Base-by-base conservation (phyloP, 2,113 vertebrate species). In the Amblyopsis rosae region DNA sequence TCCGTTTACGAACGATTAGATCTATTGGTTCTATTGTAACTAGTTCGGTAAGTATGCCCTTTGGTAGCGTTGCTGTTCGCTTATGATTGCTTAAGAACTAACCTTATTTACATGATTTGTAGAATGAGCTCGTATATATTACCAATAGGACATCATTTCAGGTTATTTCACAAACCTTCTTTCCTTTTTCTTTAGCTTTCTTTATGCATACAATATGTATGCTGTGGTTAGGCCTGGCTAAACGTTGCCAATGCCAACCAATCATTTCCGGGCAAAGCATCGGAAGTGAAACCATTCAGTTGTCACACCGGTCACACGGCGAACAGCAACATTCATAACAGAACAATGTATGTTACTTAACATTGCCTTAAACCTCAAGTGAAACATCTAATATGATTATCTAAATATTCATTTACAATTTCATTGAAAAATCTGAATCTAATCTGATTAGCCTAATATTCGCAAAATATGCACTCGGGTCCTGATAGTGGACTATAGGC, bases 221-320 rank as follows among this genome's bases (percentile, higher is more conserved):
- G 78, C 72, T 79, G 82, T 81, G 26, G 35, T 41, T 6, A 81
- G 83, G 85, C 71, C 82, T 75, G 82, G 84, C 89, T 88, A 89
- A 88, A 87, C 89, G 90, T 90, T 91, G 89, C 91, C 90, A 91
- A 91, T 89, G 87, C 91, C 90, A 91, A 90, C 88, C 85, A 87
- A 92, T 81, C 86, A 86, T 76, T 90, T 93, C 92, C 91, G 93
- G 92, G 67, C 76, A 71, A 62, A 75, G 48, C 85, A 67, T 50
- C 87, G 87, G 88, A 80, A 87, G 76, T 75, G 71, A 68, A 76
- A 45, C 0, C 5, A 59, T 69, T 72, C 80, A 70, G 64, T 69
- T 67, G 72, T 26, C 26, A 26, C 26, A 3, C 2, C 26, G 26
- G 26, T 26, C 26, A 26, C 19, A 19, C 35, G 0, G 3, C 4